phyloP scores from a whole-genome alignment of 2,113 vertebrate species.

The Ophthalmolycus amberensis region DNA sequence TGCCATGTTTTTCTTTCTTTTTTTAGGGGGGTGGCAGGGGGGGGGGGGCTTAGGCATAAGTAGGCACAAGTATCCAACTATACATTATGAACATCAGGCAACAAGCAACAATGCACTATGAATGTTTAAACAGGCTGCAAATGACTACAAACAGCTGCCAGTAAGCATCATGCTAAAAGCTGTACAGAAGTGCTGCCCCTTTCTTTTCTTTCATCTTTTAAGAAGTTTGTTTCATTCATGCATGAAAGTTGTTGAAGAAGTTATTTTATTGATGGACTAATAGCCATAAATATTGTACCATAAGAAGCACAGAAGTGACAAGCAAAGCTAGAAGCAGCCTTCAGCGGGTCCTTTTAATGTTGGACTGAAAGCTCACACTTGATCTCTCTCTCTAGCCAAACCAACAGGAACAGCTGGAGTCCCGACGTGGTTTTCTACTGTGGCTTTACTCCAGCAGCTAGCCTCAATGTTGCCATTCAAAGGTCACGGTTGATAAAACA shows the following conservation, averaged over 20 bases:
- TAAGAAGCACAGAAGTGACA: conserved; percentile 1
- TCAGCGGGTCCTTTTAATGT: conserved; percentile 7
- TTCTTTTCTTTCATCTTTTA: conserved; percentile 39
- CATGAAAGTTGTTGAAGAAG: conserved; percentile 40
- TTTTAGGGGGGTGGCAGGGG: neutral
- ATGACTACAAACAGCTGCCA: conserved; percentile 63
- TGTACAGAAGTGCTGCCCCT: conserved; percentile 12
- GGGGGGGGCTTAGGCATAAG: conserved; percentile 45
- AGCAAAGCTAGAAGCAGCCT: conserved; percentile 16
- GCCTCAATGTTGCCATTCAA: conserved; percentile 49
- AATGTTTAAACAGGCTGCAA: conserved; percentile 57
- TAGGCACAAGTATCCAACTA: conserved; percentile 53
- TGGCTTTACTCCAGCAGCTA: conserved; percentile 21
- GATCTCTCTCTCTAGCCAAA: conserved; percentile 8
- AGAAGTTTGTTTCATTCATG: conserved; percentile 47
- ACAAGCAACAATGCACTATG: conserved; percentile 49
- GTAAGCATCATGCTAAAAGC: conserved; percentile 32
- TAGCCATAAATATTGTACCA: conserved; percentile 44
- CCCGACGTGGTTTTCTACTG: conserved; percentile 31
- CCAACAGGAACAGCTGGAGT: conserved; percentile 47
- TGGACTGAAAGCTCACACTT: conserved; percentile 29
- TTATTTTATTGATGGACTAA: conserved; percentile 32
- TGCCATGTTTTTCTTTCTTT: neutral
- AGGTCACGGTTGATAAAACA: conserved; percentile 66
- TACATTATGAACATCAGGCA: conserved; percentile 59